These are phyloP conservation scores for Colistium nudipinnis DNA, from an alignment of 2,113 vertebrate species.

Conservation along the genomic window DNA sequence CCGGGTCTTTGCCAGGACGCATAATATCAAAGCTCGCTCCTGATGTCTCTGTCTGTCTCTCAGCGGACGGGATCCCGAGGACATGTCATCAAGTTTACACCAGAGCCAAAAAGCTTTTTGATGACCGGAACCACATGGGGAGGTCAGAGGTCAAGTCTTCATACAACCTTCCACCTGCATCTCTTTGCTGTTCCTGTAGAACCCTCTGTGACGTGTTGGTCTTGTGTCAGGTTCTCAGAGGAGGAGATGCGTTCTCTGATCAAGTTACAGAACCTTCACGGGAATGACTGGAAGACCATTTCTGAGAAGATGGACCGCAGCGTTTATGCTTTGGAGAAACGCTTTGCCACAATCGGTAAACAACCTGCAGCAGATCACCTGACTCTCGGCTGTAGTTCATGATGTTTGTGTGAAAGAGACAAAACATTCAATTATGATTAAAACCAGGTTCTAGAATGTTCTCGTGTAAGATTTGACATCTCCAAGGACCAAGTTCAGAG, in stretches of 20 bases:
- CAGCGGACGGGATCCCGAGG: constrained; percentile 75
- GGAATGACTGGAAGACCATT: constrained; percentile 76
- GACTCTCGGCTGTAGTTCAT: neutral
- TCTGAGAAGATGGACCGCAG: constrained; percentile 73
- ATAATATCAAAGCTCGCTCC: no score
- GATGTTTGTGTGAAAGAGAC: no score
- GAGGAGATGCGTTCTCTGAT: constrained; percentile 55
- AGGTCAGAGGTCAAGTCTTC: constrained; percentile 59
- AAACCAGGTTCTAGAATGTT: no score
- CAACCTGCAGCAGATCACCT: neutral
- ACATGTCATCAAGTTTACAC: constrained; percentile 58
- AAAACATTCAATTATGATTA: no score
- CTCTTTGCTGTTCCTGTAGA: neutral
- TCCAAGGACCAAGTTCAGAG: no score
- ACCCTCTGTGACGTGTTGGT: neutral
- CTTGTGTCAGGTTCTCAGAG: constrained; percentile 67
- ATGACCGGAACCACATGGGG: constrained; percentile 68
- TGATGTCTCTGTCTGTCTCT: neutral
- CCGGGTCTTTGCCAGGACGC: no score
- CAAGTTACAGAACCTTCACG: constrained; percentile 67
- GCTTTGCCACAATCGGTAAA: constrained; percentile 61
- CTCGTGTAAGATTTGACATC: no score
- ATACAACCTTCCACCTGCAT: neutral
- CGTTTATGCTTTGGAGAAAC: constrained; percentile 66
- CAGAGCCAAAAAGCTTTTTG: constrained; percentile 72